Base-by-base conservation (phyloP, 2,113 vertebrate genomes). In the Cichladusa arquata region DNA sequence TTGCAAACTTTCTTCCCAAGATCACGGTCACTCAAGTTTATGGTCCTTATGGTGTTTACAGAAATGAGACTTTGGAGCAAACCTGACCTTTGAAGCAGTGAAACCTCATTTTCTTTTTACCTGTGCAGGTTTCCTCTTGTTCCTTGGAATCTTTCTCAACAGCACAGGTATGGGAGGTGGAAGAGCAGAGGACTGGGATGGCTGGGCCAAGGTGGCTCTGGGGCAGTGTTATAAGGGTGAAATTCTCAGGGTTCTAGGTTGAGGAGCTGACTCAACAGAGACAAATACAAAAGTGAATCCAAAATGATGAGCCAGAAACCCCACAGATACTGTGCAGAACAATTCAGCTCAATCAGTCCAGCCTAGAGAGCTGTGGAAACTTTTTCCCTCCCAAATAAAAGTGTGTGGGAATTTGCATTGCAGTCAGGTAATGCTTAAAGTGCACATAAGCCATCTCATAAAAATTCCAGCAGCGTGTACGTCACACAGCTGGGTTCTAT, bases 401-500 rank as follows among this genome's bases (percentile, higher is more conserved):
- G 71, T 34, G 92, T 91, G 76, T 93, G 91, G 89, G 97, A 96
- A 95, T 94, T 86, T 90, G 95, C 93, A 88, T 22, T 71, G 85
- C 91, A 94, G 93, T 94, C 96, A 96, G 96, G 96, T 95, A 90
- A 93, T 48, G 54, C 80, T 92, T 72, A 23, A 34, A 90, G 91
- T 62, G 89, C 57, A 17, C 90, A 81, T 81, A 88, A 97, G 81
- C 90, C 93, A 78, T 85, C 95, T 93, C 64, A 97, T 97, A 97
- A 97, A 96, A 93, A 97, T 97, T 96, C 96, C 95, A 76, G 74
- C 2, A 12, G 72, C 1, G 36, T 28, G 72, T 95, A 94, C 20
- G 87, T 97, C 95, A 95, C 42, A 47, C 95, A 95, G 93, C 92
- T 95, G 96, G 29, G 28, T 44, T 88, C 95, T 94, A 94, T 95